These are phyloP conservation scores for Lacerta viridis DNA, from an alignment of 2,797 vertebrate genomes.

Conservation along the genomic window DNA sequence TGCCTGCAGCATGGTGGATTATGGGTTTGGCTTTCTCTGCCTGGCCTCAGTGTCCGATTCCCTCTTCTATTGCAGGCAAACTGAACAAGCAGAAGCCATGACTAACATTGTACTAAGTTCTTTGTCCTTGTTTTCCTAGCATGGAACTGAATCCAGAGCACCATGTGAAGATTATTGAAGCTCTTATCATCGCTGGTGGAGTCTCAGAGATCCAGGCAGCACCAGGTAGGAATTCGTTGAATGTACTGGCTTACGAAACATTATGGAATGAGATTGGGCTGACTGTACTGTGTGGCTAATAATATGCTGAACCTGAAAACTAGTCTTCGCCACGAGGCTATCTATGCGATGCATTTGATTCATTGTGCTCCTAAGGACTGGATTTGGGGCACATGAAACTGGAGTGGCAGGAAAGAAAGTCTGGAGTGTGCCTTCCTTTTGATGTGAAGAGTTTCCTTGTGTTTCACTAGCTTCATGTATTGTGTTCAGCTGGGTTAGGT, in stretches of 20 bases:
- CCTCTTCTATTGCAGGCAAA: not conserved
- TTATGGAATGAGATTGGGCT: not conserved
- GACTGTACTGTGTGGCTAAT: not conserved
- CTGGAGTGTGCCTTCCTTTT: not conserved
- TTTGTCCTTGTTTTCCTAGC: constrained; percentile 66
- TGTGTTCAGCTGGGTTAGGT: not conserved
- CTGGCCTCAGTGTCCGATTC: not conserved
- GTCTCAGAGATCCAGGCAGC: constrained; percentile 79
- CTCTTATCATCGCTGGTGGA: constrained; percentile 81
- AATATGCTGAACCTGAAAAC: not conserved
- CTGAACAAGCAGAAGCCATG: not conserved
- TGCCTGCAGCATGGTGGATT: no score
- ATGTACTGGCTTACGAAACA: not conserved
- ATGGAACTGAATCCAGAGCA: constrained; percentile 81
- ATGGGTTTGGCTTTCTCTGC: not conserved
- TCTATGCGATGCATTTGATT: not conserved
- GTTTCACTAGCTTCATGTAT: fast-evolving
- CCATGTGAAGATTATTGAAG: constrained; percentile 83
- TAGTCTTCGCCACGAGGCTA: not conserved
- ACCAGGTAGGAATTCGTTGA: constrained; percentile 81
- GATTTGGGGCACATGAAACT: not conserved
- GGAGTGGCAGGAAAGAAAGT: not conserved
- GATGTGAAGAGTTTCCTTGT: fast-evolving
- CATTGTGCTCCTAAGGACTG: not conserved
- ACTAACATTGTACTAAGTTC: not conserved